Conservation (phyloP, 2,113 vertebrate genomes). For the Edolisoma coerulescens region DNA sequence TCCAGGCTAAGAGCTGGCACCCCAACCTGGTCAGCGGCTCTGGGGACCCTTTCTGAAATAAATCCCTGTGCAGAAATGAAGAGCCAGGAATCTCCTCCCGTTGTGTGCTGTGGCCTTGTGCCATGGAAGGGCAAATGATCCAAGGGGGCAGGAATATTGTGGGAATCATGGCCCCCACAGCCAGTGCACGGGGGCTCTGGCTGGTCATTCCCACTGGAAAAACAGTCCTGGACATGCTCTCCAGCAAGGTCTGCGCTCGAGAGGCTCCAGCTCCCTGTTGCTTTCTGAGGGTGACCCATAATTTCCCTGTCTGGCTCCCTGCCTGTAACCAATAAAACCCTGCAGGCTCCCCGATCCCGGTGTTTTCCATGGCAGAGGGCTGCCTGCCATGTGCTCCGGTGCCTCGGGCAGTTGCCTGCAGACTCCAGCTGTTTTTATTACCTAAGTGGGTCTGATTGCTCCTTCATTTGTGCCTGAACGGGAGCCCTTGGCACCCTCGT, state of each 20-base stretch:
- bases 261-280: neutral
- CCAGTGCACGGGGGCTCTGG: neutral
- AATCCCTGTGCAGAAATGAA: accelerated
- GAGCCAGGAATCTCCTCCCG: neutral
- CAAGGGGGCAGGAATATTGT: too few species aligned
- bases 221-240: accelerated
- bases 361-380: neutral
- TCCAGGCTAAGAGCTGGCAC: neutral
- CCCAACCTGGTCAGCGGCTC: neutral
- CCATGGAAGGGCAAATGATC: accelerated
- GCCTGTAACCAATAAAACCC: neutral
- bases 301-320: neutral
- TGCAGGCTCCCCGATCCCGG: neutral
- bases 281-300: neutral
- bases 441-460: constrained; percentile 55
- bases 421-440: constrained; percentile 61
- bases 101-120: neutral
- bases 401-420: constrained; percentile 46
- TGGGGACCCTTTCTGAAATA: neutral
- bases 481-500: constrained; percentile 37
- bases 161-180: neutral
- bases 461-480: constrained; percentile 27
- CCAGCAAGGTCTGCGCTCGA: neutral
- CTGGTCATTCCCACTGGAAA: neutral
- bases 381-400: constrained; percentile 30